phyloP scores from a whole-genome alignment of 1,140 invertebrate species.

The Apolygus lucorum region DNA sequence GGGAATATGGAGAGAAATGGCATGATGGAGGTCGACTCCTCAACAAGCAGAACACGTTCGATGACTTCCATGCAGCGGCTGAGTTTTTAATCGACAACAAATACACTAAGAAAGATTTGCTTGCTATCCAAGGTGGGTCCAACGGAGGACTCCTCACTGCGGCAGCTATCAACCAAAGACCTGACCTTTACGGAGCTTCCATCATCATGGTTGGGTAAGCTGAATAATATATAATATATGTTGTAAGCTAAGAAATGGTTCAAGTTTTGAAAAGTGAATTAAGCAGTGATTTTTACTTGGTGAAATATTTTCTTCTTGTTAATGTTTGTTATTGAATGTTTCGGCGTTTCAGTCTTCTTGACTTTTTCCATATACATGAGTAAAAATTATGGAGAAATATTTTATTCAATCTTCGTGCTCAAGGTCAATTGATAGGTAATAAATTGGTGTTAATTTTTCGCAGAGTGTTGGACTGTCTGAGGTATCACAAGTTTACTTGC shows the following conservation, averaged over 20 bases:
- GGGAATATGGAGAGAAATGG: constrained; percentile 96
- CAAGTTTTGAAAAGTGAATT: too few relatives aligned
- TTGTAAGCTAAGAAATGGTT: too few relatives aligned
- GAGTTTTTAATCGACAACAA: constrained; percentile 77
- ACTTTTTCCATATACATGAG: too few relatives aligned
- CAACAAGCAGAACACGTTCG: constrained; percentile 96
- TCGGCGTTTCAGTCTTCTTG: too few relatives aligned
- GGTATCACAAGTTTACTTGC: constrained; percentile 98
- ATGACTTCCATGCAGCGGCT: constrained; percentile 91
- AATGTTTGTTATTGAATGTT: too few relatives aligned
- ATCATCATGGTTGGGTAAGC: constrained; percentile 85
- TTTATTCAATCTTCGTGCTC: too few relatives aligned
- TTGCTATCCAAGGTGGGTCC: constrained; percentile 88
- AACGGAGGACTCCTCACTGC: constrained; percentile 93
- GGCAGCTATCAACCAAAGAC: constrained; percentile 87
- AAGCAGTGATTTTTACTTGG: too few relatives aligned
- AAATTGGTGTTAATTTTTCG: too few relatives aligned
- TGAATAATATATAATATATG: constrained; percentile 1
- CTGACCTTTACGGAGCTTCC: constrained; percentile 86
- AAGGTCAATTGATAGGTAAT: too few relatives aligned
- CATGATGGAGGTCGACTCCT: constrained; percentile 83
- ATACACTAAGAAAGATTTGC: constrained; percentile 66
- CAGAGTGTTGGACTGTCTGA: constrained; percentile 93
- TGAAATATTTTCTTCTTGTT: too few relatives aligned
- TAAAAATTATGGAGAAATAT: too few relatives aligned